Evolutionary conservation across 2,888 invertebrate species (phyloP).

Genomic region (Aphrophora alni): DNA sequence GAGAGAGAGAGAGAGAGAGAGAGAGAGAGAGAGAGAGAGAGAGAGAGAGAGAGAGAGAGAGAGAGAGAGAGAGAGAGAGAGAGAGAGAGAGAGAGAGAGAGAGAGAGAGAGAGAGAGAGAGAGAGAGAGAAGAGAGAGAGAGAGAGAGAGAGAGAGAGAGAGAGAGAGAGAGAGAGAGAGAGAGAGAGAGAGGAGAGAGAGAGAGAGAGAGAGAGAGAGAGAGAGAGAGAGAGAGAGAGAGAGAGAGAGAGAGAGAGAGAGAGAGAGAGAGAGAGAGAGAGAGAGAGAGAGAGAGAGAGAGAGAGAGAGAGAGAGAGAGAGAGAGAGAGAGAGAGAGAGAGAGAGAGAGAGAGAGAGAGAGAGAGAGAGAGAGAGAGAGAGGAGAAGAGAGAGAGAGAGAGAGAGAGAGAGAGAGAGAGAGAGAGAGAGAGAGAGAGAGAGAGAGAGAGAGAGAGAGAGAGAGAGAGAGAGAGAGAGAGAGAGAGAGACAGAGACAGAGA

Average conservation of each 20-base stretch:
- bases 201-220: slow-evolving; percentile 40
- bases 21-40: no score
- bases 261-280: slow-evolving; percentile 13
- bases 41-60: no score
- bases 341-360: slow-evolving; percentile 13
- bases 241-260: slow-evolving; percentile 32
- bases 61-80: no score
- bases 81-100: no score
- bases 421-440: slow-evolving; percentile 13
- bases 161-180: slow-evolving; percentile 43
- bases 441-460: slow-evolving; percentile 13
- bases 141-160: slow-evolving; percentile 42
- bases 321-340: slow-evolving; percentile 13
- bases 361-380: slow-evolving; percentile 13
- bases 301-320: slow-evolving; percentile 13
- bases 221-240: slow-evolving; percentile 41
- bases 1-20: no score
- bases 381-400: background rate
- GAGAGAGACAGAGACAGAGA: background rate
- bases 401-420: slow-evolving; percentile 13
- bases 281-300: slow-evolving; percentile 13
- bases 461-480: slow-evolving; percentile 43
- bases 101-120: no score
- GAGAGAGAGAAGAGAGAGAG: slow-evolving; percentile 25
- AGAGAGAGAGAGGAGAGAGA: slow-evolving; percentile 36